Conservation (phyloP, 2,113 vertebrate species). For the Alectura lathami region DNA sequence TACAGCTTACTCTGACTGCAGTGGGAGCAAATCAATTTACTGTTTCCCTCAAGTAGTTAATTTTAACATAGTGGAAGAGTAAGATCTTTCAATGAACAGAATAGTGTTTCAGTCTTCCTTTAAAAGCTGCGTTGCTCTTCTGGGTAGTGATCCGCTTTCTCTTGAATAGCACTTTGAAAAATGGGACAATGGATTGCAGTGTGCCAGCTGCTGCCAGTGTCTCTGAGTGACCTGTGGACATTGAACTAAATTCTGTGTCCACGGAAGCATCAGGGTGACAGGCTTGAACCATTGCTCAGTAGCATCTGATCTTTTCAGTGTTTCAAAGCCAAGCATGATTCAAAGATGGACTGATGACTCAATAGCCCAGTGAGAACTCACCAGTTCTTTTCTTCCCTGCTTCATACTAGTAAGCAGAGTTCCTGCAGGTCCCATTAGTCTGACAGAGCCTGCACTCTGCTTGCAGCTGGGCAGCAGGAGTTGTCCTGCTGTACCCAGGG, state of each 20-base stretch:
- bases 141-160: neutral
- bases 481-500: neutral
- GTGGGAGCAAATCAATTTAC: neutral
- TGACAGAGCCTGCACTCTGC: neutral
- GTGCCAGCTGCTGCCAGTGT: no score
- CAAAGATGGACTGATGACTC: neutral
- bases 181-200: no score
- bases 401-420: neutral
- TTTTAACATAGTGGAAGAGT: neutral
- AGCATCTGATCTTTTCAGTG: neutral
- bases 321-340: neutral
- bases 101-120: neutral
- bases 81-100: neutral
- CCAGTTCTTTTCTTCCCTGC: neutral
- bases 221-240: neutral
- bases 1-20: neutral
- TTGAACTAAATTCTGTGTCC: neutral
- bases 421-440: fast-evolving
- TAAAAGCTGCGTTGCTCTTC: neutral
- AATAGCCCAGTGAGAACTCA: neutral
- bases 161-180: neutral
- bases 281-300: neutral
- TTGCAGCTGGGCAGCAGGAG: neutral
- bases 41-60: neutral
- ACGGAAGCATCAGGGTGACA: neutral